Evolutionary conservation across 2,113 vertebrate species (phyloP).

Genomic region (Australoheros scitulus): DNA sequence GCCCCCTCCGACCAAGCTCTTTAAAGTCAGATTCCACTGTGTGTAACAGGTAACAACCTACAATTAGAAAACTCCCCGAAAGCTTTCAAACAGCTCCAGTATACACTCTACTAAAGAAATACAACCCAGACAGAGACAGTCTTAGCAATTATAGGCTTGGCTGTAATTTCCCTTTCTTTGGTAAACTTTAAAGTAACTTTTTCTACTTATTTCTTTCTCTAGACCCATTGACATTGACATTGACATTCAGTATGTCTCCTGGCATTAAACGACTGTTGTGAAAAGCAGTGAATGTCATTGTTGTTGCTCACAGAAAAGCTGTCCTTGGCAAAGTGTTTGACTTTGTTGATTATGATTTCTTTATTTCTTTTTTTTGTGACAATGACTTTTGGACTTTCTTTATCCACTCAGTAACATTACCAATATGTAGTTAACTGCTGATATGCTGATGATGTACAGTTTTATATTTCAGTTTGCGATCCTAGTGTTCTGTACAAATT

Average conservation of each 20-base stretch:
- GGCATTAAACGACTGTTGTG: neutral
- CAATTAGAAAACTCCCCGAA: constrained; percentile 25
- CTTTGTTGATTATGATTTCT: neutral
- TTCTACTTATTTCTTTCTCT: neutral
- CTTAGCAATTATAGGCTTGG: neutral
- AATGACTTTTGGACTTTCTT: neutral
- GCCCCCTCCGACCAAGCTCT: neutral
- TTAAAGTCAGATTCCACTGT: neutral
- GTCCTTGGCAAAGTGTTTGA: neutral
- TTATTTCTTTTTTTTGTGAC: neutral
- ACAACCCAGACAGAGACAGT: neutral
- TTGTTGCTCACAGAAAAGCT: neutral
- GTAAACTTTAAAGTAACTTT: neutral
- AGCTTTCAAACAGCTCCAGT: neutral
- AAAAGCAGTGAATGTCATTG: neutral
- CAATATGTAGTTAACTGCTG: neutral
- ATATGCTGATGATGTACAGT: neutral
- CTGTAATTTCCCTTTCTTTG: neutral
- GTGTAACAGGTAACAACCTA: constrained; percentile 34
- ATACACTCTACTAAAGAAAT: neutral
- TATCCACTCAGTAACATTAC: neutral
- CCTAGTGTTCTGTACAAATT: neutral
- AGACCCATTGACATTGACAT: too few species aligned
- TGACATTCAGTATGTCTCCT: neutral
- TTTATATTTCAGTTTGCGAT: neutral